phyloP scores from a whole-genome alignment of 2,888 invertebrate genomes.

The Schrankia costaestrigalis region DNA sequence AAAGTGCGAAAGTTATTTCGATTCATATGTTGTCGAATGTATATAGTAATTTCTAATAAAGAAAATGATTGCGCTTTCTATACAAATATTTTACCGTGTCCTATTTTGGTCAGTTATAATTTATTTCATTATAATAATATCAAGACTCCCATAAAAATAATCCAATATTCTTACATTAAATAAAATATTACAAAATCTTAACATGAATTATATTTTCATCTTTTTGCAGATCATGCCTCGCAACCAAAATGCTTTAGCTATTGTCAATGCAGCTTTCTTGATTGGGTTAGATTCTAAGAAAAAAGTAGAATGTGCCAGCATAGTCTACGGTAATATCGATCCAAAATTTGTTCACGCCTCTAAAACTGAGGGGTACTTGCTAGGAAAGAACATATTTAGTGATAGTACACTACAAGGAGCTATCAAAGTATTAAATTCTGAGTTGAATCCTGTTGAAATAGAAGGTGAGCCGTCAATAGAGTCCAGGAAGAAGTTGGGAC shows the following conservation, averaged over 20 bases:
- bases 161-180: not conserved
- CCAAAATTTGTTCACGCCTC: slow-evolving; percentile 79
- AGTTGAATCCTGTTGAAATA: slow-evolving; percentile 82
- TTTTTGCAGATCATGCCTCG: slow-evolving; percentile 84
- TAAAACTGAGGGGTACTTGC: slow-evolving; percentile 77
- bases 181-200: not conserved
- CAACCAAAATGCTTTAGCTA: slow-evolving; percentile 88
- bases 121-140: too few relatives aligned
- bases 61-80: too few relatives aligned
- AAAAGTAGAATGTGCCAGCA: slow-evolving; percentile 59
- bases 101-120: too few relatives aligned
- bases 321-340: slow-evolving; percentile 85
- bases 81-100: too few relatives aligned
- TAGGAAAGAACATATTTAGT: slow-evolving; percentile 63
- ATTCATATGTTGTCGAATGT: too few relatives aligned
- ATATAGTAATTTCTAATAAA: too few relatives aligned
- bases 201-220: not conserved
- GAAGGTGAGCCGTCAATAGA: slow-evolving; percentile 84
- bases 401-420: slow-evolving; percentile 68
- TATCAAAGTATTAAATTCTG: slow-evolving; percentile 73
- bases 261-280: slow-evolving; percentile 87
- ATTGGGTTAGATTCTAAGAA: slow-evolving; percentile 71
- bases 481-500: slow-evolving; percentile 85
- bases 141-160: too few relatives aligned
- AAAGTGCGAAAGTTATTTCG: too few relatives aligned